A percentile compares a stretch with the other conserved stretches of the same genome.
phyloP scores from a whole-genome alignment of 2,797 vertebrate genomes.

The Linurgus olivaceus region DNA sequence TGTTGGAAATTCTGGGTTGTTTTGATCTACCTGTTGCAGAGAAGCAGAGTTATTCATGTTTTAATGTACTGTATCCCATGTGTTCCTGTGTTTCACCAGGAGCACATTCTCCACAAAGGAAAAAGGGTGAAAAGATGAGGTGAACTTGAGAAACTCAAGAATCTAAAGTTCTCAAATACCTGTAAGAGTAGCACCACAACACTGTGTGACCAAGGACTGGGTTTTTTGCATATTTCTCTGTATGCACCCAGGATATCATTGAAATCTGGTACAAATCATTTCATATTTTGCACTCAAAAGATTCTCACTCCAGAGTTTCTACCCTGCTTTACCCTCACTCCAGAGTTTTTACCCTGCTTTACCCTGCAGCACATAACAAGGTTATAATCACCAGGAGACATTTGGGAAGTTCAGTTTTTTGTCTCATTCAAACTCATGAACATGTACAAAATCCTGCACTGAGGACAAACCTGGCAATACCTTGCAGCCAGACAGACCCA shows the following conservation, averaged over 20 bases:
- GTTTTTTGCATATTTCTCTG: background rate
- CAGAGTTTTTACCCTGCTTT: too few species aligned
- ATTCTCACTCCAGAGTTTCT: background rate
- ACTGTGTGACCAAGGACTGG: background rate
- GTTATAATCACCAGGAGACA: background rate
- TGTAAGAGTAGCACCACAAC: background rate
- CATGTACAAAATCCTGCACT: background rate
- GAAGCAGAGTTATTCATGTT: background rate
- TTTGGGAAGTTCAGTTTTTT: background rate
- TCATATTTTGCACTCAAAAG: background rate
- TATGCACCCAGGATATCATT: background rate
- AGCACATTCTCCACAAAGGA: background rate
- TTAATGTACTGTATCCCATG: background rate
- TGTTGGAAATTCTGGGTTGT: background rate
- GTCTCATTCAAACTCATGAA: background rate
- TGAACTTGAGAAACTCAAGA: background rate
- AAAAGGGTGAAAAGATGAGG: background rate
- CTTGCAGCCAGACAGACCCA: rapidly evolving
- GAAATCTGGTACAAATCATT: background rate
- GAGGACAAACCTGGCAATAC: background rate
- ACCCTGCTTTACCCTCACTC: background rate
- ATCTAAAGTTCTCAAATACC: background rate
- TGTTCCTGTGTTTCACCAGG: background rate
- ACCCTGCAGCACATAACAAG: background rate
- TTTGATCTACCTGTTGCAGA: background rate